Evolutionary conservation across 1,140 invertebrate genomes (phyloP).

Genomic region (Drosophila nebulosa): DNA sequence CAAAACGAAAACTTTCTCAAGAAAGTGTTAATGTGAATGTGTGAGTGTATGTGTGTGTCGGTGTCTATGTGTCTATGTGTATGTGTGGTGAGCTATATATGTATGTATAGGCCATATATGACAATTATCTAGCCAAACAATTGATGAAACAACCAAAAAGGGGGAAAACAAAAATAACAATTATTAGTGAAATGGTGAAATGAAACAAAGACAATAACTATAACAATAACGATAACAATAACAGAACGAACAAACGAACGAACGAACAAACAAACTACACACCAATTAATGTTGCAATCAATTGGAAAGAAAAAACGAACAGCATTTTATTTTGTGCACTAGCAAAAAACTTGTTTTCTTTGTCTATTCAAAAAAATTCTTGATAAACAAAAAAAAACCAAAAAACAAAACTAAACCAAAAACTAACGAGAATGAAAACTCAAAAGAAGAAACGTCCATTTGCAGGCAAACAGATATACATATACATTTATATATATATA

Average conservation of each 20-base stretch:
- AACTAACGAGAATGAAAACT: constrained; percentile 3
- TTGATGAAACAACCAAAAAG: neutral
- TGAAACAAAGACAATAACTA: neutral
- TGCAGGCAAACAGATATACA: constrained; percentile 18
- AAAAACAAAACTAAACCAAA: constrained; percentile 31
- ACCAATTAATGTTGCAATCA: constrained; percentile 60
- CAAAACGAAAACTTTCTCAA: neutral
- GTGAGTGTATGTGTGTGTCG: constrained; percentile 5
- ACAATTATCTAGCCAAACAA: constrained; percentile 13
- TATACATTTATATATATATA: constrained; percentile 1
- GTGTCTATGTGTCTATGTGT: constrained; percentile 7
- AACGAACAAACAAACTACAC: constrained; percentile 45
- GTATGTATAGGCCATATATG: too few species aligned
- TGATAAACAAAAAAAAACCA: constrained; percentile 34
- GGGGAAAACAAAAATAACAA: neutral
- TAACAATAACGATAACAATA: neutral
- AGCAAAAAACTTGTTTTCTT: constrained; percentile 16
- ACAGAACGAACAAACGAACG: constrained; percentile 31
- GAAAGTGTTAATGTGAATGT: constrained; percentile 6
- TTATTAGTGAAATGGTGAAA: neutral
- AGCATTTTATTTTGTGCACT: constrained; percentile 24
- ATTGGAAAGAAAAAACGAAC: constrained; percentile 35
- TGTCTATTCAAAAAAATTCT: constrained; percentile 37
- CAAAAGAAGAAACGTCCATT: neutral
- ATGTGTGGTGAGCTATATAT: constrained; percentile 13